Evolutionary conservation across 1,140 invertebrate genomes (phyloP).

Genomic region (Camponotus vicinus): DNA sequence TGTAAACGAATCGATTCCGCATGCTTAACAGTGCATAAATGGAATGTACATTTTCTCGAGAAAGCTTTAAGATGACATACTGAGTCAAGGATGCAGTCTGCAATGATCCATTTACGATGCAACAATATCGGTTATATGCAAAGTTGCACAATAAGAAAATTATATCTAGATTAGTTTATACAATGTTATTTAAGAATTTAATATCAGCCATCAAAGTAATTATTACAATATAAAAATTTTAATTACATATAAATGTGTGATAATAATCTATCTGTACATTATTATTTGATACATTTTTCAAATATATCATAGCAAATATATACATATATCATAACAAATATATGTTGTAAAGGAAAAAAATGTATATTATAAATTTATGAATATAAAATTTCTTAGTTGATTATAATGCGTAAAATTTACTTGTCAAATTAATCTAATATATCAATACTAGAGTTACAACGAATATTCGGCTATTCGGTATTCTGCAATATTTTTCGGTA

Average conservation of each 20-base stretch:
- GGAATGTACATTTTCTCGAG: constrained; percentile 37
- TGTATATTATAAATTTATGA: constrained; percentile 1
- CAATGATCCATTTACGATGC: constrained; percentile 12
- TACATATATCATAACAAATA: neutral
- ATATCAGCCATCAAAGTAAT: neutral
- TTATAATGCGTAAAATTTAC: neutral
- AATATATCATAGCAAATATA: neutral
- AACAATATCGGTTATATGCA: constrained; percentile 1
- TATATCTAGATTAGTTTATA: neutral
- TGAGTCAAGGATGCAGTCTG: constrained; percentile 6
- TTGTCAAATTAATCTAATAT: neutral
- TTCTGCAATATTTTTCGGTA: no score
- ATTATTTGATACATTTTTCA: neutral
- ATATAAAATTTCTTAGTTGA: constrained; percentile 1
- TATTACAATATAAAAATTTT: neutral
- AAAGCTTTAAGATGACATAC: constrained; percentile 26
- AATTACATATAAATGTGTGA: neutral
- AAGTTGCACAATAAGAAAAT: constrained; percentile 11
- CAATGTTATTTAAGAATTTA: neutral
- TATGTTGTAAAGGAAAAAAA: neutral
- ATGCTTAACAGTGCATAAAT: constrained; percentile 35
- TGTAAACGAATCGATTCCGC: constrained; percentile 33
- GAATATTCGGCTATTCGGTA: no score
- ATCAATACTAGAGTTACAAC: neutral
- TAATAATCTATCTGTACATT: neutral